Percentiles rank a stretch among this genome's conserved stretches.
Conservation (phyloP, 2,888 invertebrate genomes). For the Oxystoma pomonae region DNA sequence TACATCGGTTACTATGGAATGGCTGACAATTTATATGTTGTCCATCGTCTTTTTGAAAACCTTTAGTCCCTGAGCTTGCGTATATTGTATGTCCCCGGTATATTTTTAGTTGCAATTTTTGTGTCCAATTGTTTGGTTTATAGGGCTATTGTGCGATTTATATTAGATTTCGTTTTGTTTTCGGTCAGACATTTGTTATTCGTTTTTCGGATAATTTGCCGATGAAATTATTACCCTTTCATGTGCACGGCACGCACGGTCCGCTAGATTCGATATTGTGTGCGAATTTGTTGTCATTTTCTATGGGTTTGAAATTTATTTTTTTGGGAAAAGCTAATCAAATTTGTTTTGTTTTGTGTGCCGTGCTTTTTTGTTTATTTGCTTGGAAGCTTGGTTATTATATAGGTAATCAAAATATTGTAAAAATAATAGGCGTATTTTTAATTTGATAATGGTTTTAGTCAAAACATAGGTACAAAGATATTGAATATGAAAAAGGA, state of each 20-base stretch:
- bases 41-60: too few species aligned
- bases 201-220: conserved; percentile 44
- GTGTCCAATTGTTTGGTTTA: conserved; percentile 43
- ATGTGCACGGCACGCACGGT: not conserved
- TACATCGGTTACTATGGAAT: too few species aligned
- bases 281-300: not conserved
- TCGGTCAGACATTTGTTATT: conserved; percentile 36
- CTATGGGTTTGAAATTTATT: not conserved
- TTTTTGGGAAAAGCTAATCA: not conserved
- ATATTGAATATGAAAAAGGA: too few species aligned
- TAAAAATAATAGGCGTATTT: too few species aligned
- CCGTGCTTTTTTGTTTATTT: not conserved
- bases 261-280: not conserved
- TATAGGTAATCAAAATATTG: too few species aligned
- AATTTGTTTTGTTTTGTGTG: not conserved
- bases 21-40: too few species aligned
- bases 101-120: conserved; percentile 45
- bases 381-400: not conserved
- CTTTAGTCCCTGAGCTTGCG: too few species aligned
- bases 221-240: conserved; percentile 14
- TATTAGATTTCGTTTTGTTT: conserved; percentile 45
- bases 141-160: conserved; percentile 44
- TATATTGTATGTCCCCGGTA: too few species aligned
- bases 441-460: too few species aligned
- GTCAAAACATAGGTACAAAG: too few species aligned